Evolutionary conservation across 2,888 invertebrate species (phyloP), one percentile per base, ranked within the genome.

Genomic region (Acrobasis repandana): DNA sequence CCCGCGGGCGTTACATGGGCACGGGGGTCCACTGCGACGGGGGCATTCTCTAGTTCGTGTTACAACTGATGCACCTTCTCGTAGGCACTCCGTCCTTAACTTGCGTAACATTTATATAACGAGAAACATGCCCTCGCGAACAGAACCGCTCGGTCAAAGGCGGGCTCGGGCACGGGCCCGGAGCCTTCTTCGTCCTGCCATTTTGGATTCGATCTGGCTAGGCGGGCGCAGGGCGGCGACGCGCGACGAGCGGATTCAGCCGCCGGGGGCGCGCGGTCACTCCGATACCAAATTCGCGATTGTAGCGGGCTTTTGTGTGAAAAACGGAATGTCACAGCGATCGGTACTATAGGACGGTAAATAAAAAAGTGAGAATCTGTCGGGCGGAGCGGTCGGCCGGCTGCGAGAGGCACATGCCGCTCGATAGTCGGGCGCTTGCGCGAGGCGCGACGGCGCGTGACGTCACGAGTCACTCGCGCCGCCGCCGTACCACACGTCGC

Each of bases 81-180:
- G 75, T 76, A 70, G 78, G 77, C 86, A 84, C 84, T 80, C 72
- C 75, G 79, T 81, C 79, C 77, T 82, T 76, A 81, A 84, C 85
- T 90, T 88, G 89, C 88, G 88, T 90, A 90, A 88, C 90, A 90
- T 90, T 88, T 90, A 90, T 87, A 85, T 86, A 85, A 86, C 83
- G 78, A 82, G 77, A 76, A 85, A 87, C 87, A 82, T 81, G 73
- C 77, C 82, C 79, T 74, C 77, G 77, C 75, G 77, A 76, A 75
- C 72, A 71, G 74, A 75, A 74, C 74, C 69, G 74, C 73, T 72
- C 74, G 76, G 78, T 82, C 80, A 83, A 70, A 81, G 79, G 74
- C 75, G 76, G 75, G 72, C 77, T 76, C 78, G 81, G 80, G 79
- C 77, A 74, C 79, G 75, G 75, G 70, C 74, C 77, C 67, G 70